These are phyloP conservation scores for Zele albiditarsus DNA, from an alignment of 2,888 invertebrate genomes.

Conservation along the genomic window DNA sequence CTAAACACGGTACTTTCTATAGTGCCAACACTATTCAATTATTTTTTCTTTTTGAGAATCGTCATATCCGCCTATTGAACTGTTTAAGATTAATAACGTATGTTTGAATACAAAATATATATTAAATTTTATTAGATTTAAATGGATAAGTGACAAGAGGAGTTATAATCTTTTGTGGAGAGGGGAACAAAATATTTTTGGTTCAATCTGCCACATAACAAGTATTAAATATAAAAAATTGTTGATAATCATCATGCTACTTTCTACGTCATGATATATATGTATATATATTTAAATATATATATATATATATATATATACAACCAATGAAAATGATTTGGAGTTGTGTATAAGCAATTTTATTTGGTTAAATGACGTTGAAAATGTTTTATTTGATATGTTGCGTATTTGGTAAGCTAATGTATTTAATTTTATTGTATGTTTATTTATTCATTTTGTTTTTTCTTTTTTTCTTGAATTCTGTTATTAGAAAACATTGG, in stretches of 20 bases:
- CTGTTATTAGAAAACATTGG: slow-evolving; percentile 48
- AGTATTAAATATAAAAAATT: background rate
- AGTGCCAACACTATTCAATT: background rate
- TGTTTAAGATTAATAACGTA: background rate
- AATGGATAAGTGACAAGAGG: background rate
- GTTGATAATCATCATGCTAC: background rate
- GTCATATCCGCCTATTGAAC: background rate
- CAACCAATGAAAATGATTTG: slow-evolving; percentile 31
- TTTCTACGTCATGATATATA: background rate
- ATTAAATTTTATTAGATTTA: background rate
- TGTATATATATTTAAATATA: background rate
- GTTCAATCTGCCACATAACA: background rate
- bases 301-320: background rate
- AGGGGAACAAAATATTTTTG: background rate
- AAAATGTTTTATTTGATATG: background rate
- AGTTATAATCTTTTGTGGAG: background rate
- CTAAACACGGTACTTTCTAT: background rate
- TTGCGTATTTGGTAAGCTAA: background rate
- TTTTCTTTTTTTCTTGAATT: no score
- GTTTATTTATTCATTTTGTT: background rate
- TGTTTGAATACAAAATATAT: background rate
- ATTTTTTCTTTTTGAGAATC: background rate
- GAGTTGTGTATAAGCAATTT: slow-evolving; percentile 21
- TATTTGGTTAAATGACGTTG: slow-evolving; percentile 19
- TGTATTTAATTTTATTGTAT: background rate